A percentile compares a stretch with the other conserved stretches of the same genome.
phyloP scores from a whole-genome alignment of 2,113 vertebrate genomes.

The Elachura formosa region DNA sequence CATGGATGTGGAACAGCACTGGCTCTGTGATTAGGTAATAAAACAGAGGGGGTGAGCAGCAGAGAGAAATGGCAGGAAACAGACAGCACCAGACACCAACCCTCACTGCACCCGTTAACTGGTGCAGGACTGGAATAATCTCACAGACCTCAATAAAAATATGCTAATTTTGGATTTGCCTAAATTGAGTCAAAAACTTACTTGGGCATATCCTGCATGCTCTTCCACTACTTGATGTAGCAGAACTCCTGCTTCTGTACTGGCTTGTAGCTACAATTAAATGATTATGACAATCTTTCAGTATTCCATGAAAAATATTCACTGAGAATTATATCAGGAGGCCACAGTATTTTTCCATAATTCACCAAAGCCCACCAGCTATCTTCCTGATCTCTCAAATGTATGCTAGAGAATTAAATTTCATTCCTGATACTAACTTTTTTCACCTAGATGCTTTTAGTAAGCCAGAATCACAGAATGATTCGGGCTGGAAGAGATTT shows the following conservation, averaged over 20 bases:
- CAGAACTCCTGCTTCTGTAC: background rate
- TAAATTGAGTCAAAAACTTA: background rate
- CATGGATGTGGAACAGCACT: slow-evolving; percentile 34
- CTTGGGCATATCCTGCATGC: background rate
- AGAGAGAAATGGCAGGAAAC: background rate
- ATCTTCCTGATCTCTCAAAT: background rate
- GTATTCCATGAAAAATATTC: background rate
- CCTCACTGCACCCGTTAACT: background rate
- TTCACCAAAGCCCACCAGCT: background rate
- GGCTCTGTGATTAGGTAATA: slow-evolving; percentile 56
- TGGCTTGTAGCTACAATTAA: background rate
- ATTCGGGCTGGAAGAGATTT: background rate
- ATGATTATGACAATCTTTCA: background rate
- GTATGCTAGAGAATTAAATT: background rate
- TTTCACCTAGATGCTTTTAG: background rate
- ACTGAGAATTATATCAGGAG: background rate
- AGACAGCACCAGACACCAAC: background rate
- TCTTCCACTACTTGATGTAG: background rate
- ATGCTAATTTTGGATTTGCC: background rate
- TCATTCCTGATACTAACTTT: background rate
- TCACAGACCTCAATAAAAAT: background rate
- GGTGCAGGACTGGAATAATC: background rate
- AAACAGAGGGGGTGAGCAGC: slow-evolving; percentile 29
- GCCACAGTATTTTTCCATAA: background rate
- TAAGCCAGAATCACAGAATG: background rate